phyloP scores from a whole-genome alignment of 2,797 vertebrate species.

The Limnodromus scolopaceus region DNA sequence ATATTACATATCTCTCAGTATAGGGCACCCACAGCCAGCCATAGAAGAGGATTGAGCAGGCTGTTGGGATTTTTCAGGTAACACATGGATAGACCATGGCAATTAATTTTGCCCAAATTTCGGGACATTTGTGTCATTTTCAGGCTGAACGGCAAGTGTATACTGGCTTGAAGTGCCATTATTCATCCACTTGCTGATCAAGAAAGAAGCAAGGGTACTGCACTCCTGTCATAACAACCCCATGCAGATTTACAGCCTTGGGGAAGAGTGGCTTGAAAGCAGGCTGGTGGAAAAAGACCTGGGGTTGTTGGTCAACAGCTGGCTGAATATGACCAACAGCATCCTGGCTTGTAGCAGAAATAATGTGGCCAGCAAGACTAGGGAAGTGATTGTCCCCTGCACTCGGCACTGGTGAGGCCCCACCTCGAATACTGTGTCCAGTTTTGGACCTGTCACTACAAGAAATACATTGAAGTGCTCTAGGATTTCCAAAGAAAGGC shows the following conservation, averaged over 20 bases:
- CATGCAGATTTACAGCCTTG: neutral
- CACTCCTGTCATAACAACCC: neutral
- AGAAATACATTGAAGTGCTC: neutral
- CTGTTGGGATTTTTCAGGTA: conserved; percentile 70
- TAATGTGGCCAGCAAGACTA: neutral
- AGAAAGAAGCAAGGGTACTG: neutral
- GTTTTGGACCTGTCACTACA: neutral
- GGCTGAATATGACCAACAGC: neutral
- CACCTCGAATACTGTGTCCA: neutral
- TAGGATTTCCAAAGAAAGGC: neutral
- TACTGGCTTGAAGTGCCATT: conserved; percentile 26
- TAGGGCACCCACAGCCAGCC: conserved; percentile 60
- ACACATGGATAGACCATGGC: conserved; percentile 29
- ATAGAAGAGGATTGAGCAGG: conserved; percentile 62
- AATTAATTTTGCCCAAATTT: conserved; percentile 71
- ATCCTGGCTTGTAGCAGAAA: neutral
- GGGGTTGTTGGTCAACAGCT: neutral
- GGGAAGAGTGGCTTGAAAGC: neutral
- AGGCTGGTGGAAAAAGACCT: neutral
- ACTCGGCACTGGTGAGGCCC: neutral
- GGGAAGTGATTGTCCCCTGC: neutral
- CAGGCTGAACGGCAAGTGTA: conserved; percentile 38
- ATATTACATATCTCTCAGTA: conserved; percentile 31
- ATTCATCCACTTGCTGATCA: conserved; percentile 50
- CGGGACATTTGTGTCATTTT: conserved; percentile 34